Base-by-base conservation (phyloP, 1,140 invertebrate species). In the Drosophila sechellia region DNA sequence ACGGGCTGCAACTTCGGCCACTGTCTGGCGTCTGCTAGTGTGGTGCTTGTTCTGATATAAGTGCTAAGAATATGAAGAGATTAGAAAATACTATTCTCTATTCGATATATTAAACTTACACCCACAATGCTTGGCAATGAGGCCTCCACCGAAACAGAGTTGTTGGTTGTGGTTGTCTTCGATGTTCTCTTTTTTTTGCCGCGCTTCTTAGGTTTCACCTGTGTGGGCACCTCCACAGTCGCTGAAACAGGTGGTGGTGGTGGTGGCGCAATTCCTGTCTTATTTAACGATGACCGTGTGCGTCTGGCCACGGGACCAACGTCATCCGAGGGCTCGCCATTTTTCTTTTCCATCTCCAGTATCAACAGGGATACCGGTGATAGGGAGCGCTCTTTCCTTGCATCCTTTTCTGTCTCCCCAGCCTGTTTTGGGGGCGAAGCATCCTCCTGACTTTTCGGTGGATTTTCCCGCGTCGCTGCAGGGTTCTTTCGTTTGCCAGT, bases 1-100 rank as follows among this genome's bases (percentile, higher is more conserved):
- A 31, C 78, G 72, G 0, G 87, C 87, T 17, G 77, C 87, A 11
- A 64, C 8, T 59, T 90, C 87, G 3, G 74, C 80, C 2, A 81
- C 6, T n/a, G 48, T 17, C 15, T 53, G 37, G 6, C 54, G 79
- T 0, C 79, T 60, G 22, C 34, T 15, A 3, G 12, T 27, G 12
- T 34, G 10, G 1, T 31, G 8, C 1, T 17, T 31, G 13, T 34
- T 15, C n/a, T 27, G 3, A 2, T 27, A 52, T 20, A 49, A 55
- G 17, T 31, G 53, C 35, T 55, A 45, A 6, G 20, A 40, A 2
- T 22, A 15, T 2, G 0, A 22, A 22, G 20, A 22, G 20, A 4
- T n/a, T n/a, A 8, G 8, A 56, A 2, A 57, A 15, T 13, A 10
- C 3, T 4, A 12, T 27, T 27, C 20, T 31, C 6, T 1, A 37